phyloP scores from a whole-genome alignment of 2,888 invertebrate species.

The Antitype chi region DNA sequence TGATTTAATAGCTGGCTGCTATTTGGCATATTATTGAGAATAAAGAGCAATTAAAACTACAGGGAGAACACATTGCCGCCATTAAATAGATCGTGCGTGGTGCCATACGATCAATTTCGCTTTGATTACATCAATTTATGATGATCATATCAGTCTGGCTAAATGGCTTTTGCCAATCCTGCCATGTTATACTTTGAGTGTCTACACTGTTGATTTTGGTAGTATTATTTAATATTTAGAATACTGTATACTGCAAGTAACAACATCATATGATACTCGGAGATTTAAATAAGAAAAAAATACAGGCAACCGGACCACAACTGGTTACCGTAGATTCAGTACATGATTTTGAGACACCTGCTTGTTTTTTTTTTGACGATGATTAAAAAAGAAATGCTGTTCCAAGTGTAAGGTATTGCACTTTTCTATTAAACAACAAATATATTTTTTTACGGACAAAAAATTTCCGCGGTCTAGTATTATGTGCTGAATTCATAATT shows the following conservation, averaged over 20 bases:
- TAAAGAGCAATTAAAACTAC: conserved; percentile 45
- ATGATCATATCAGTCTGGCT: conserved; percentile 60
- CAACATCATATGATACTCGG: neutral
- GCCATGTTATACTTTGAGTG: neutral
- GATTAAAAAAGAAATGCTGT: too few relatives aligned
- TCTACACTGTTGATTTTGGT: conserved; percentile 8
- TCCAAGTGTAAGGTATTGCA: too few relatives aligned
- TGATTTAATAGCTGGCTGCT: conserved; percentile 1
- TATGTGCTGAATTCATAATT: too few relatives aligned
- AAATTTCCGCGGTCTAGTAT: too few relatives aligned
- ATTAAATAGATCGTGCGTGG: conserved; percentile 30
- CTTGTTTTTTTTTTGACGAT: too few relatives aligned
- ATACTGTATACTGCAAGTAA: neutral
- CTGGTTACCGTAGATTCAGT: too few relatives aligned
- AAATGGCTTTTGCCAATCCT: conserved; percentile 62
- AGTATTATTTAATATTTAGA: too few relatives aligned
- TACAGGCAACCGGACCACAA: too few relatives aligned
- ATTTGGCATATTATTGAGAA: conserved; percentile 29
- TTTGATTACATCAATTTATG: conserved; percentile 65
- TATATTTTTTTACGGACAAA: too few relatives aligned
- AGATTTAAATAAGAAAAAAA: neutral
- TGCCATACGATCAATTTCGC: conserved; percentile 55
- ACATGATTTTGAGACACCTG: too few relatives aligned
- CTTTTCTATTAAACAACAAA: too few relatives aligned
- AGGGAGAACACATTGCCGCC: conserved; percentile 22